These are phyloP conservation scores for Willowsia nigromaculata DNA, from an alignment of 2,888 invertebrate species.

Conservation along the genomic window DNA sequence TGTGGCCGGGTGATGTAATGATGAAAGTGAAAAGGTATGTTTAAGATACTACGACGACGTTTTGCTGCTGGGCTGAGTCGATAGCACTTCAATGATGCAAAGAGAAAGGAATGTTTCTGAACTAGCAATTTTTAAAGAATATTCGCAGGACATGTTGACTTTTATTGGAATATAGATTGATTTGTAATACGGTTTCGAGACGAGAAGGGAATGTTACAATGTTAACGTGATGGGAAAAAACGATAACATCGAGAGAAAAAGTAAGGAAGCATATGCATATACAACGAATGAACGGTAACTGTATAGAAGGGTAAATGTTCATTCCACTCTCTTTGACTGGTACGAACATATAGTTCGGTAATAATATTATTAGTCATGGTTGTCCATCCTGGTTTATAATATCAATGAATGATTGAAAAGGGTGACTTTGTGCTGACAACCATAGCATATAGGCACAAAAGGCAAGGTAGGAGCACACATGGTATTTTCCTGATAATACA, in stretches of 20 bases:
- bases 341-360: not conserved
- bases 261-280: not conserved
- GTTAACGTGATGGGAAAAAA: not conserved
- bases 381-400: slow-evolving; percentile 6
- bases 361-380: slow-evolving; percentile 32
- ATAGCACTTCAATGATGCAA: not conserved
- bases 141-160: not conserved
- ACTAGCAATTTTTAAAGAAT: not conserved
- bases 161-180: not conserved
- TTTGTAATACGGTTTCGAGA: not conserved
- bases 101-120: not conserved
- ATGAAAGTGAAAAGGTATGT: not conserved
- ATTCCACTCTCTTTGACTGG: not conserved
- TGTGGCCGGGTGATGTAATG: not conserved
- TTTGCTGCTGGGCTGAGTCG: not conserved
- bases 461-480: not conserved
- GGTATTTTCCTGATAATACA: too few relatives aligned
- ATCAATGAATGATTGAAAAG: not conserved
- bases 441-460: not conserved
- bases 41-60: not conserved
- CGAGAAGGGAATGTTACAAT: not conserved
- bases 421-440: not conserved
- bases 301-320: not conserved
- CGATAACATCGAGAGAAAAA: not conserved
- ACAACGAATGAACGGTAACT: too few relatives aligned